Evolutionary conservation across 2,888 invertebrate genomes (phyloP).

Genomic region (Trichacis sp.): DNA sequence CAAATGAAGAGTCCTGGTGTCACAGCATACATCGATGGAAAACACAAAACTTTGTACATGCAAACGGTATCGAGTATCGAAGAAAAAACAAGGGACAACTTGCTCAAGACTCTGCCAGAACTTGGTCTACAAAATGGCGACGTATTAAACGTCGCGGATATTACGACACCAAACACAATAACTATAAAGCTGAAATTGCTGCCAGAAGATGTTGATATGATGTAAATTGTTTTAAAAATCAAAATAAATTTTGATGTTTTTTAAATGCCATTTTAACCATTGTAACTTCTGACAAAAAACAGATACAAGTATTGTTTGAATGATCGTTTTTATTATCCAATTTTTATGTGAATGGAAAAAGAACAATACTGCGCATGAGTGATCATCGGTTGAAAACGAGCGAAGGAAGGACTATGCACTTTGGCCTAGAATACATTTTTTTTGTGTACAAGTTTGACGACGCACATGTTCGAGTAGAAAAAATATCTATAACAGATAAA

Average conservation of each 20-base stretch:
- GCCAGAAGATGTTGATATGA: conserved; percentile 55
- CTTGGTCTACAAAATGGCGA: conserved; percentile 87
- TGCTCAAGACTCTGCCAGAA: conserved; percentile 87
- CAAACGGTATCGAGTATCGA: conserved; percentile 92
- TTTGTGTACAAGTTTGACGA: conserved; percentile 54
- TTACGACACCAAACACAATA: conserved; percentile 87
- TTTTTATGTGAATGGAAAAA: conserved; percentile 25
- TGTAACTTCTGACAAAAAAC: no score
- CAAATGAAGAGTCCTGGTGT: conserved; percentile 94
- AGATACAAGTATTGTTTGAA: neutral
- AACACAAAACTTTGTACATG: conserved; percentile 94
- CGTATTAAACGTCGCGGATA: conserved; percentile 91
- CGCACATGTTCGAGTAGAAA: conserved; percentile 59
- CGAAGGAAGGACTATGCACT: conserved; percentile 54
- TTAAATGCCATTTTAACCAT: no score
- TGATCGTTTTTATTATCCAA: neutral
- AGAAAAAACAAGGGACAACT: conserved; percentile 87
- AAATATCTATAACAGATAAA: conserved; percentile 61
- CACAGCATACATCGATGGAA: conserved; percentile 84
- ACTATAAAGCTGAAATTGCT: conserved; percentile 80
- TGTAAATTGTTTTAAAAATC: no score
- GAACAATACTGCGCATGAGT: neutral
- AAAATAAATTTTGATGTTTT: no score
- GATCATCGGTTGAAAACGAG: conserved; percentile 11
- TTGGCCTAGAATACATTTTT: conserved; percentile 47